Evolutionary conservation across 37 sponge, comb jelly and placozoan genomes (phyloP).

Genomic region (Lycopodina hypogea): DNA sequence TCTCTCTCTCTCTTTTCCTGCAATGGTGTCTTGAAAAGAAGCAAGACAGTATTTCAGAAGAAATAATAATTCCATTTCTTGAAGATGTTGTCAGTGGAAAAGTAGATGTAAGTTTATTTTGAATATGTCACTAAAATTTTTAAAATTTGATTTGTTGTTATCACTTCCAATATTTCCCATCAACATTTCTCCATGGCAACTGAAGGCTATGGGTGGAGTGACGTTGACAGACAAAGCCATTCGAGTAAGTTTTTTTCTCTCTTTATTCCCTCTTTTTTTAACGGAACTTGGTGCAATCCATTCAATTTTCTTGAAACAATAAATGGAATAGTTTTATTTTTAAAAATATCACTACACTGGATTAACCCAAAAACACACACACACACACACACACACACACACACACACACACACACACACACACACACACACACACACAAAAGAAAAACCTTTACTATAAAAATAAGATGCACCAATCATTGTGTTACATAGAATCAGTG

Average conservation of each 20-base stretch:
- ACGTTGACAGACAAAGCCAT: background rate
- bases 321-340: too few relatives aligned
- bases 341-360: too few relatives aligned
- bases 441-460: too few relatives aligned
- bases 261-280: background rate
- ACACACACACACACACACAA: too few relatives aligned
- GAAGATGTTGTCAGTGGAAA: background rate
- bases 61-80: slow-evolving; percentile 1
- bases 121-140: background rate
- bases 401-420: too few relatives aligned
- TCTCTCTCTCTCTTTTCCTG: background rate
- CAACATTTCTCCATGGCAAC: background rate
- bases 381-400: too few relatives aligned
- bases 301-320: too few relatives aligned
- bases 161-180: background rate
- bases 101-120: slow-evolving; percentile 1
- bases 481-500: too few relatives aligned
- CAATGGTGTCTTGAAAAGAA: slow-evolving; percentile 10
- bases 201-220: slow-evolving; percentile 23
- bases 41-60: slow-evolving; percentile 19
- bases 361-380: too few relatives aligned
- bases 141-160: background rate
- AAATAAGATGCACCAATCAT: too few relatives aligned
- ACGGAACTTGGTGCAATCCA: too few relatives aligned
- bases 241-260: background rate